These are phyloP conservation scores for Gallinago nigripennis DNA, from an alignment of 2,797 vertebrate genomes.

Conservation along the genomic window DNA sequence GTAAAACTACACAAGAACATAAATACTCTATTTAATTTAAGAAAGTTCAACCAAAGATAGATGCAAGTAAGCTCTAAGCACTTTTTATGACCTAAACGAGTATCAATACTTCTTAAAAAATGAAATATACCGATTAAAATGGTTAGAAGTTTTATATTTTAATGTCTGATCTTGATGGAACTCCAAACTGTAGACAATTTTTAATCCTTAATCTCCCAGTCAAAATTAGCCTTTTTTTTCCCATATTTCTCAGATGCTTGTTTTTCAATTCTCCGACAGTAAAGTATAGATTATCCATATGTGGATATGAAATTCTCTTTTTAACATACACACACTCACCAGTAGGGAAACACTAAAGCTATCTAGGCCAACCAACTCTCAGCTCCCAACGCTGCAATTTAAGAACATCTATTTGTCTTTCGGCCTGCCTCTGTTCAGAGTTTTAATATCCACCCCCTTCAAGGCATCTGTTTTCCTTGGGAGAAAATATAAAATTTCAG, in stretches of 20 bases:
- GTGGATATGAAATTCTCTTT: neutral
- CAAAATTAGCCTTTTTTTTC: neutral
- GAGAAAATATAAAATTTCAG: neutral
- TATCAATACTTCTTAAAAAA: neutral
- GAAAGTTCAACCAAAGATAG: neutral
- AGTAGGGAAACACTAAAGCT: neutral
- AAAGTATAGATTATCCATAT: accelerated
- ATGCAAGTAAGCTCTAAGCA: neutral
- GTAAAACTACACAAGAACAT: neutral
- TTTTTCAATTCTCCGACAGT: neutral
- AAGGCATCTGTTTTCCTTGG: neutral
- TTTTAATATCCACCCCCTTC: neutral
- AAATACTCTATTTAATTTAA: neutral
- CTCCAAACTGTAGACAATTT: neutral
- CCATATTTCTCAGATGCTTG: accelerated
- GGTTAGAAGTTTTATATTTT: neutral
- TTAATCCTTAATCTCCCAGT: neutral
- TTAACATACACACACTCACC: neutral
- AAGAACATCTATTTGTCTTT: neutral
- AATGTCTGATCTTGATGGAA: neutral
- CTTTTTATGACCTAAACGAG: neutral
- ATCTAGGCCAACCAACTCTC: neutral
- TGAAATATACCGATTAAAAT: neutral
- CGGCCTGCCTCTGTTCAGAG: neutral
- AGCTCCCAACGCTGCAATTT: neutral